A percentile compares a stretch with the other conserved stretches of the same genome.
Evolutionary conservation across 2,888 invertebrate species (phyloP).

Genomic region (Limulus polyphemus): DNA sequence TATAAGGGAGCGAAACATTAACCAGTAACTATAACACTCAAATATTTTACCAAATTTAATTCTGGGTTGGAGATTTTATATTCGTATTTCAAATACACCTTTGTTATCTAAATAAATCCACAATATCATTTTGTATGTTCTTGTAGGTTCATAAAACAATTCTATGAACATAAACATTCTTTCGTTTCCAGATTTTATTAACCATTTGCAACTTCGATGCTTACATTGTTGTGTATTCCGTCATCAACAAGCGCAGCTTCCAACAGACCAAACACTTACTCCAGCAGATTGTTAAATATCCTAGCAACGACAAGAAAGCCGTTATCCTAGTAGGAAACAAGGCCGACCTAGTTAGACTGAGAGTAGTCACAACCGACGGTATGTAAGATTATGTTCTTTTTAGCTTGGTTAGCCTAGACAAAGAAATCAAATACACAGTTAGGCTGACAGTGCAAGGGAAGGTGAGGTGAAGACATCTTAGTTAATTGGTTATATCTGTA

Average conservation of each 20-base stretch:
- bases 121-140: no score
- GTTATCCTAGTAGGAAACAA: constrained; percentile 37
- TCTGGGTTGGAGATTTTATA: no score
- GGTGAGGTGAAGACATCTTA: no score
- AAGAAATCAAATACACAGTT: no score
- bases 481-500: no score
- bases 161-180: not conserved
- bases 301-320: constrained; percentile 54
- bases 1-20: no score
- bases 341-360: constrained; percentile 36
- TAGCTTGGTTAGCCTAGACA: no score
- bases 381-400: constrained; percentile 12
- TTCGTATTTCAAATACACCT: no score
- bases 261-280: constrained; percentile 67
- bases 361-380: constrained; percentile 35
- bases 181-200: constrained; percentile 5
- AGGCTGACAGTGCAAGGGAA: no score
- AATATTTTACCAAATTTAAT: no score
- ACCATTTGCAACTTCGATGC: constrained; percentile 54
- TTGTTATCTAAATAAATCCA: no score
- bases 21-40: no score
- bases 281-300: constrained; percentile 52
- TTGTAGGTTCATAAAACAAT: not conserved
- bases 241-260: constrained; percentile 78
- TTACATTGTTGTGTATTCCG: constrained; percentile 77